phyloP scores from a whole-genome alignment of 2,888 invertebrate species.

The Halocaridina rubra region DNA sequence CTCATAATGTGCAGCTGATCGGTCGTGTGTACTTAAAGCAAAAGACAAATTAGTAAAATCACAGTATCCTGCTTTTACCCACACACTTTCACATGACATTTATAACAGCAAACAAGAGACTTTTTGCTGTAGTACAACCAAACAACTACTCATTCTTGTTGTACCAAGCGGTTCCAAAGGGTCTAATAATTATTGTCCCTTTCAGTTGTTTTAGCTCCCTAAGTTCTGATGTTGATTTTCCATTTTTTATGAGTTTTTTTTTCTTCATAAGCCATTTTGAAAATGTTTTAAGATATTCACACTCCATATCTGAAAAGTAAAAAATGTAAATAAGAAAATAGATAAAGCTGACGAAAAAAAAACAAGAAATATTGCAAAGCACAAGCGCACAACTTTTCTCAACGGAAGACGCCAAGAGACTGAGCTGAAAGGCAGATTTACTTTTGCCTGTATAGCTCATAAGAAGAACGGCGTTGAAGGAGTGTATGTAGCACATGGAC shows the following conservation, averaged over 20 bases:
- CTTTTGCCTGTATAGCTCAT: too few species aligned
- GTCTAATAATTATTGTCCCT: background rate
- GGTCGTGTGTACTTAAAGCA: background rate
- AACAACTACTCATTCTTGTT: background rate
- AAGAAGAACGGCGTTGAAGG: too few species aligned
- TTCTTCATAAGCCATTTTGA: conserved; percentile 3
- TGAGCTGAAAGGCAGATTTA: too few species aligned
- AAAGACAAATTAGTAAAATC: background rate
- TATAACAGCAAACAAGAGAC: background rate
- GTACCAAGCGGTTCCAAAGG: background rate
- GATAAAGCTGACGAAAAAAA: background rate
- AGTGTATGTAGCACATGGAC: too few species aligned
- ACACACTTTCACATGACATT: background rate
- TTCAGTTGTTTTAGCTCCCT: background rate
- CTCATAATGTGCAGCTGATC: background rate
- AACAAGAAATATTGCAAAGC: background rate
- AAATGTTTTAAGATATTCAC: background rate
- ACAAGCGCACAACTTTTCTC: too few species aligned
- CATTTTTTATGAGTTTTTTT: background rate
- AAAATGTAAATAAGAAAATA: background rate
- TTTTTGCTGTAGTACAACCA: background rate
- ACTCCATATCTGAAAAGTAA: background rate
- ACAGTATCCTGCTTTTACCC: conserved; percentile 18
- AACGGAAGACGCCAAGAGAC: too few species aligned
- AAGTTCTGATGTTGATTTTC: too few species aligned